phyloP scores from a whole-genome alignment of 1,140 invertebrate genomes.

The Callitettix versicolor region DNA sequence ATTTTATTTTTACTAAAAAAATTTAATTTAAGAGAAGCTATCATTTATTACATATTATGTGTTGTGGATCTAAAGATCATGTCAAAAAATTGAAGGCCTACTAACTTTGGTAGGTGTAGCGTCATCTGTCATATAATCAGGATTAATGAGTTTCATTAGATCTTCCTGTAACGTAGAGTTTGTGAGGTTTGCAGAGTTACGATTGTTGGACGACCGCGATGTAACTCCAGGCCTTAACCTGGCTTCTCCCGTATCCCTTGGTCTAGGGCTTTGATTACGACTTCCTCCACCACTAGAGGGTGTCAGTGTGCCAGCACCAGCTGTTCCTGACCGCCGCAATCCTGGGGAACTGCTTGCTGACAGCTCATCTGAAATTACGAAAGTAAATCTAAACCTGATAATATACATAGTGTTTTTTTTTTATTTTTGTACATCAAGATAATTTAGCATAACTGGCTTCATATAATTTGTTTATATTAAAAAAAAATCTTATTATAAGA shows the following conservation, averaged over 20 bases:
- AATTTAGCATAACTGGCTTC: too few species aligned
- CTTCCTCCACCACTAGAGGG: constrained; percentile 39
- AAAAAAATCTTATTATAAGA: too few species aligned
- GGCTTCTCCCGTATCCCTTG: constrained; percentile 39
- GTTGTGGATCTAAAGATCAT: too few species aligned
- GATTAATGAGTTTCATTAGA: constrained; percentile 77
- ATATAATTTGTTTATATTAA: too few species aligned
- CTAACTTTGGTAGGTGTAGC: constrained; percentile 17
- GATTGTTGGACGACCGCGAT: constrained; percentile 31
- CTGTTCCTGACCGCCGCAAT: constrained; percentile 30
- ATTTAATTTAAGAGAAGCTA: too few species aligned
- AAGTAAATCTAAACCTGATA: constrained; percentile 4
- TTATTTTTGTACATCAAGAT: too few species aligned
- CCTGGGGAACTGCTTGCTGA: constrained; percentile 44
- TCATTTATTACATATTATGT: too few species aligned
- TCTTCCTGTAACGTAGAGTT: constrained; percentile 74
- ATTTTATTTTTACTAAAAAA: too few species aligned
- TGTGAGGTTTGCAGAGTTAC: constrained; percentile 51
- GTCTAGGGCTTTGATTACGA: constrained; percentile 49
- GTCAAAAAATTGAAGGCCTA: too few species aligned
- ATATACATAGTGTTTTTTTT: too few species aligned
- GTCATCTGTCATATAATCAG: constrained; percentile 54
- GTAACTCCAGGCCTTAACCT: constrained; percentile 38
- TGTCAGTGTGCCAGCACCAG: constrained; percentile 27
- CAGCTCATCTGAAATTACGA: constrained; percentile 44